A percentile compares a stretch with the other conserved stretches of the same genome.
These are phyloP conservation scores for Anoncus sp. DNA, from an alignment of 2,888 invertebrate species.

Conservation along the genomic window DNA sequence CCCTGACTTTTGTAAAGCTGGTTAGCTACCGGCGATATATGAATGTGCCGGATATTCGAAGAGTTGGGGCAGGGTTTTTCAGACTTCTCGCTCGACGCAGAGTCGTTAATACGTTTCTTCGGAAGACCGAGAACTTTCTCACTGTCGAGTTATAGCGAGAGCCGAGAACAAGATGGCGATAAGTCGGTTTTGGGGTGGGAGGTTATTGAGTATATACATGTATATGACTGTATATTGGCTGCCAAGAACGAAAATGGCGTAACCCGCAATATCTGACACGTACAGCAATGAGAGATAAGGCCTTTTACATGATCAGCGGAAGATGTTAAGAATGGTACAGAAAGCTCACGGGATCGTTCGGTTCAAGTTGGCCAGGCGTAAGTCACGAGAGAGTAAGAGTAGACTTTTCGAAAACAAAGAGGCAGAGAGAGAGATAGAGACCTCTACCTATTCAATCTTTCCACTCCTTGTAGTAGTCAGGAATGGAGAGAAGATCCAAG, in stretches of 20 bases:
- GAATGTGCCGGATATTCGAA: background rate
- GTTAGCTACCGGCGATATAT: background rate
- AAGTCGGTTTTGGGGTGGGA: conserved; percentile 29
- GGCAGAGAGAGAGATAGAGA: conserved; percentile 24
- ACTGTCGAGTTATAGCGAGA: conserved; percentile 33
- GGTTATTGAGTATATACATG: conserved; percentile 23
- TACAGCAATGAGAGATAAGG: background rate
- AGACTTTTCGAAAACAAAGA: conserved; percentile 70
- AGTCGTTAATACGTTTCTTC: conserved; percentile 53
- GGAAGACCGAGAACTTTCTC: conserved; percentile 45
- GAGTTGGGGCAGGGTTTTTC: background rate
- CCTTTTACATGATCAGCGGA: background rate
- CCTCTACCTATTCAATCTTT: conserved; percentile 39
- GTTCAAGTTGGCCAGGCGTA: conserved; percentile 35
- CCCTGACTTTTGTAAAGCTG: background rate
- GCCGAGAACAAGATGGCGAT: conserved; percentile 46
- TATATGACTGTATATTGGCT: background rate
- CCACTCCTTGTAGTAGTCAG: conserved; percentile 12
- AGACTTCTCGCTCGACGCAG: background rate
- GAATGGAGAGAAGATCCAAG: conserved; percentile 59
- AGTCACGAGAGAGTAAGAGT: conserved; percentile 64
- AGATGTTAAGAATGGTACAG: background rate
- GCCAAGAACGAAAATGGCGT: background rate
- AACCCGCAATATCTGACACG: too few species aligned
- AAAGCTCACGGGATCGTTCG: conserved; percentile 47